A percentile compares a stretch with the other conserved stretches of the same genome.
phyloP scores from a whole-genome alignment of 1,140 invertebrate species.

The Cryptotermes secundus region DNA sequence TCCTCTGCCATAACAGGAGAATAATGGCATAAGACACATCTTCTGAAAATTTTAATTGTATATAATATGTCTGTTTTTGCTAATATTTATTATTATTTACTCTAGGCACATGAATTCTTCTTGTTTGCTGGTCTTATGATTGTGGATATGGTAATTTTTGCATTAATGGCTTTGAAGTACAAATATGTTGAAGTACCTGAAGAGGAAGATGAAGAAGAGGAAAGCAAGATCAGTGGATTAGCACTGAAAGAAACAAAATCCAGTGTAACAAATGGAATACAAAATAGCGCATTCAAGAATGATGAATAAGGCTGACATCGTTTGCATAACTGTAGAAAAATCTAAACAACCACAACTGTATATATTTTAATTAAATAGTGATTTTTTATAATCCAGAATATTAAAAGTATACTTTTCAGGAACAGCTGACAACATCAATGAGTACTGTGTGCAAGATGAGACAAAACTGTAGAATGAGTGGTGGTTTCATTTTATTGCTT shows the following conservation, averaged over 20 bases:
- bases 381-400: neutral
- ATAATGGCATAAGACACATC: neutral
- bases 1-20: neutral
- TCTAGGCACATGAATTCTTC: conserved; percentile 82
- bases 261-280: conserved; percentile 39
- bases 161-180: conserved; percentile 70
- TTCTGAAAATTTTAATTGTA: neutral
- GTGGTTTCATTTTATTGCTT: too few species aligned
- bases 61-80: neutral
- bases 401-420: neutral
- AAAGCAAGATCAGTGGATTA: conserved; percentile 41
- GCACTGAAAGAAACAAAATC: conserved; percentile 41
- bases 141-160: conserved; percentile 78
- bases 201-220: conserved; percentile 40
- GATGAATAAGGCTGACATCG: conserved; percentile 19
- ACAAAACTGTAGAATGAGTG: too few species aligned
- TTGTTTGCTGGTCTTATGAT: conserved; percentile 85
- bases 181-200: conserved; percentile 56
- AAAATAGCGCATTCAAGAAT: conserved; percentile 26
- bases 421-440: too few species aligned
- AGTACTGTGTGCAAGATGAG: too few species aligned
- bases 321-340: neutral
- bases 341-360: neutral
- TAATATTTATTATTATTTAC: conserved; percentile 41
- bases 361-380: neutral